Evolutionary conservation across 2,113 vertebrate species (phyloP).

Genomic region (Scartelaos histophorus): DNA sequence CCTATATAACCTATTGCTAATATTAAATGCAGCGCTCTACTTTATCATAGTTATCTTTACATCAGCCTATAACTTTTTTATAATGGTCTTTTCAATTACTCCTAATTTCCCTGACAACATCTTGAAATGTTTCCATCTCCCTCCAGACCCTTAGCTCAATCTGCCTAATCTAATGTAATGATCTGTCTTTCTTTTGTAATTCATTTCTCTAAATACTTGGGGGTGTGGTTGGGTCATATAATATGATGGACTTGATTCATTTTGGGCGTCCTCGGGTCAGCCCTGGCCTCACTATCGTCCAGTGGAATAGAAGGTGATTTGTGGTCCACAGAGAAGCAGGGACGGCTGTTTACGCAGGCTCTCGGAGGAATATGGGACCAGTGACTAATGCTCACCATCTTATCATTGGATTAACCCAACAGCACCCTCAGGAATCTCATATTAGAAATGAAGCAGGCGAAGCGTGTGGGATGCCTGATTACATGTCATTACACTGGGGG

Average conservation of each 20-base stretch:
- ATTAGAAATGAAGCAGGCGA: conserved; percentile 18
- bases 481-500: conserved; percentile 17
- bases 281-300: conserved; percentile 31
- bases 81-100: no score
- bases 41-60: no score
- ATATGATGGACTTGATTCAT: conserved; percentile 43
- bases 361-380: conserved; percentile 34
- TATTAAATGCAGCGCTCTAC: no score
- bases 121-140: no score
- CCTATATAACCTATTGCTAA: no score
- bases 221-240: conserved; percentile 17
- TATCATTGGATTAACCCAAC: conserved; percentile 50
- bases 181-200: conserved; percentile 9
- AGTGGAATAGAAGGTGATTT: conserved; percentile 57
- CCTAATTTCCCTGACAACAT: no score
- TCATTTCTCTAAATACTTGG: background rate
- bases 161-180: conserved; percentile 18
- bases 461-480: conserved; percentile 26
- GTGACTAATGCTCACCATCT: conserved; percentile 53
- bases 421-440: conserved; percentile 40
- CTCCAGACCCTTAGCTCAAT: background rate
- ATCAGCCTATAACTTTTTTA: no score
- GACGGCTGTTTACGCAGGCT: conserved; percentile 24
- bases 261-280: conserved; percentile 45
- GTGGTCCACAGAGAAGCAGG: conserved; percentile 37